Percentiles rank a stretch among this genome's conserved stretches.
Evolutionary conservation across 2,888 invertebrate genomes (phyloP).

Genomic region (Hypomecis punctinalis): DNA sequence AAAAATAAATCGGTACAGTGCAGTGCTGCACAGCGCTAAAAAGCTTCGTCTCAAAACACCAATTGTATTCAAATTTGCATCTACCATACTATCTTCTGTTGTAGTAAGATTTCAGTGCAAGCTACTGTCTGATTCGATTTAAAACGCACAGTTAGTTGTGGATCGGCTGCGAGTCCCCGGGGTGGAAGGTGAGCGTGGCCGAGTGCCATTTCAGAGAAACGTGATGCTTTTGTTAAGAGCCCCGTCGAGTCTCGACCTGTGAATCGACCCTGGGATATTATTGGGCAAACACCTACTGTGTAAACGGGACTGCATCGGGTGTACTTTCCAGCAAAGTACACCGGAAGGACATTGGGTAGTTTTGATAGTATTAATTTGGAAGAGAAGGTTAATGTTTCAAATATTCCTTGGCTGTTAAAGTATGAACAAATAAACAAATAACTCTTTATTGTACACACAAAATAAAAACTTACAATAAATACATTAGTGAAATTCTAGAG

Average conservation of each 20-base stretch:
- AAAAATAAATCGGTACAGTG: too few relatives aligned
- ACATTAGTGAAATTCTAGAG: too few relatives aligned
- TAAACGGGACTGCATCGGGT: neutral
- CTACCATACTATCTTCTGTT: neutral
- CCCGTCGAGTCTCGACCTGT: conserved; percentile 48
- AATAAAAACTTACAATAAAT: too few relatives aligned
- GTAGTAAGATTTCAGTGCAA: neutral
- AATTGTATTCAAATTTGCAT: too few relatives aligned
- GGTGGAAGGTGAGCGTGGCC: conserved; percentile 63
- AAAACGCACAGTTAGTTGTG: conserved; percentile 27
- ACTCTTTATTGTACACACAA: too few relatives aligned
- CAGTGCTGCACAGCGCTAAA: too few relatives aligned
- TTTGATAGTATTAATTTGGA: neutral
- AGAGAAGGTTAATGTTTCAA: neutral
- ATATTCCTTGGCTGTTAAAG: neutral
- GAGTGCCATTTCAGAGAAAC: conserved; percentile 62
- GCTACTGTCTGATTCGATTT: conserved; percentile 20
- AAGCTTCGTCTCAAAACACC: too few relatives aligned
- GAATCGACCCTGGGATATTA: conserved; percentile 39
- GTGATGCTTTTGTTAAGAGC: conserved; percentile 67
- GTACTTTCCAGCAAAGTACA: neutral
- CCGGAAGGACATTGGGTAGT: neutral
- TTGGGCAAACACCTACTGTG: conserved; percentile 23
- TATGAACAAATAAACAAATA: too few relatives aligned
- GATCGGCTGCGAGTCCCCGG: conserved; percentile 44